Conservation (phyloP, 2,797 vertebrate genomes). For the Myotis pilosus region DNA sequence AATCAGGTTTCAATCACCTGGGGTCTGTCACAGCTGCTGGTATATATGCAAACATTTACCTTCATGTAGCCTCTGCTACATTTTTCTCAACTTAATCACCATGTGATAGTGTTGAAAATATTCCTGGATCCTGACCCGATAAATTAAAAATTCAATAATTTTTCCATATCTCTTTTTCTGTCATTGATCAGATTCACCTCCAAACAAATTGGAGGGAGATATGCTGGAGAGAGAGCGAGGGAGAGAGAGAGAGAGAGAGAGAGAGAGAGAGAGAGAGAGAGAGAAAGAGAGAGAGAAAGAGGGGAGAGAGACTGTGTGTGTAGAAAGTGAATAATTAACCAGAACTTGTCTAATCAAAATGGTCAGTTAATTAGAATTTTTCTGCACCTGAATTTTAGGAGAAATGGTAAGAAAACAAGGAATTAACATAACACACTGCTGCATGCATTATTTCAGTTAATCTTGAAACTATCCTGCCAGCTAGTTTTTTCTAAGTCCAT, state of each 20-base stretch:
- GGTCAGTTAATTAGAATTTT: neutral
- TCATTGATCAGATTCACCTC: neutral
- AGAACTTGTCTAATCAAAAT: neutral
- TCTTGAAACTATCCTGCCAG: neutral
- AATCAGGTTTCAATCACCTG: neutral
- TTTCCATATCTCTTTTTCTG: neutral
- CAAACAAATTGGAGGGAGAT: neutral
- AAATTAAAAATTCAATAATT: slow-evolving; percentile 1
- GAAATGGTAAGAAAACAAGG: neutral
- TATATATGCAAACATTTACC: neutral
- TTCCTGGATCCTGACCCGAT: neutral
- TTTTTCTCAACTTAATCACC: neutral
- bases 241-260: too few species aligned
- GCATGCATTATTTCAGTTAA: neutral
- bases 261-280: neutral
- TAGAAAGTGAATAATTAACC: neutral
- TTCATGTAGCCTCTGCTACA: neutral
- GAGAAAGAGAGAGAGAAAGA: too few species aligned
- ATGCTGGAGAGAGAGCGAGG: neutral
- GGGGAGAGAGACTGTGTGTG: neutral
- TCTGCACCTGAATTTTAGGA: slow-evolving; percentile 31
- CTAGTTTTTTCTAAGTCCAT: neutral
- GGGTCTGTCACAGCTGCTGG: neutral
- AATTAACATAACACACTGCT: neutral
- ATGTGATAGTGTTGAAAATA: neutral